These are phyloP conservation scores for Bombus superbus DNA, from an alignment of 1,140 invertebrate species.

Conservation along the genomic window DNA sequence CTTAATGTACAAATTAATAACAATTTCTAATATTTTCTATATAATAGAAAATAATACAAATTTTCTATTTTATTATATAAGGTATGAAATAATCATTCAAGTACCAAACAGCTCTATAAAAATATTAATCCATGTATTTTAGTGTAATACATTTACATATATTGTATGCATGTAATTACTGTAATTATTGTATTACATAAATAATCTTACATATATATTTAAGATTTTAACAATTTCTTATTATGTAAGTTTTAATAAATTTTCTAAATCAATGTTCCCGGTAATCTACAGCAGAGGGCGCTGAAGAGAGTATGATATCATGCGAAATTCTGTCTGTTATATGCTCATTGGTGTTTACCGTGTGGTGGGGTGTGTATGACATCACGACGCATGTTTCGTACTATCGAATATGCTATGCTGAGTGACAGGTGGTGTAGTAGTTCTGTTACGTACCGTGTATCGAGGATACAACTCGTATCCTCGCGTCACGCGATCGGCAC, in stretches of 20 bases:
- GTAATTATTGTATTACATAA: not conserved
- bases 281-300: not conserved
- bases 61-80: not conserved
- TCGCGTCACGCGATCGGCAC: constrained; percentile 75
- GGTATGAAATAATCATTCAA: not conserved
- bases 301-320: not conserved
- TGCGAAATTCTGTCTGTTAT: not conserved
- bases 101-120: not conserved
- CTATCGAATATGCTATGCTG: constrained; percentile 79
- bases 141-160: not conserved
- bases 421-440: constrained; percentile 79
- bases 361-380: constrained; percentile 42
- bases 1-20: not conserved
- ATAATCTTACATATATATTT: not conserved
- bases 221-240: not conserved
- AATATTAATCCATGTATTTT: not conserved
- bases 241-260: not conserved
- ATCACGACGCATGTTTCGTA: constrained; percentile 79
- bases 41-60: not conserved
- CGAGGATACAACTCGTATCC: constrained; percentile 68
- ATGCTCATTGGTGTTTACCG: constrained; percentile 18
- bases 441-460: constrained; percentile 58
- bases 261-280: not conserved
- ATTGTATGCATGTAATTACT: not conserved
- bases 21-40: not conserved